These are phyloP conservation scores for Troides oblongomaculatus DNA, from an alignment of 2,888 invertebrate genomes.

Conservation along the genomic window DNA sequence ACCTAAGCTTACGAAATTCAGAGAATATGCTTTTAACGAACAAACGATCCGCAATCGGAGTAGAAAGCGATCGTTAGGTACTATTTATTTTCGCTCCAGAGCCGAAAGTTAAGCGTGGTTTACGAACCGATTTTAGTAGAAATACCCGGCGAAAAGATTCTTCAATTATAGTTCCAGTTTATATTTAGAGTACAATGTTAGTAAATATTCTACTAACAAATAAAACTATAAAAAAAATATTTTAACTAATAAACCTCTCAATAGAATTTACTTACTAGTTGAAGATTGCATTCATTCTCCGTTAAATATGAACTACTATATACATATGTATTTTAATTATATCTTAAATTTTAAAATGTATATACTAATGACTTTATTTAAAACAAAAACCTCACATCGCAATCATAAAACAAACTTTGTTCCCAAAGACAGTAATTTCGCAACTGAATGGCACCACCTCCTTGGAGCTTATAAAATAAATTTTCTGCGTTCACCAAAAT, in stretches of 20 bases:
- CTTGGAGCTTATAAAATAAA: constrained; percentile 27
- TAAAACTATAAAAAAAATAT: too few relatives aligned
- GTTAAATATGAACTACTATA: neutral
- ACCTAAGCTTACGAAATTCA: constrained; percentile 14
- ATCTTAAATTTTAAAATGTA: neutral
- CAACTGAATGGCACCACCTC: constrained; percentile 19
- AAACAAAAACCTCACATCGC: constrained; percentile 7
- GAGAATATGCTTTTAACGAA: constrained; percentile 12
- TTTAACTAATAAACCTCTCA: too few relatives aligned
- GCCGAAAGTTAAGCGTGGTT: constrained; percentile 15
- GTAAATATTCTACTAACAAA: too few relatives aligned
- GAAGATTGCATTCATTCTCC: too few relatives aligned
- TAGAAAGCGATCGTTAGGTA: constrained; percentile 19
- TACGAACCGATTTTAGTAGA: constrained; percentile 8
- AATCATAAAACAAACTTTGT: constrained; percentile 22
- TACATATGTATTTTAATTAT: too few relatives aligned
- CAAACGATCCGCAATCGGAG: constrained; percentile 22
- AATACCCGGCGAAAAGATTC: constrained; percentile 5
- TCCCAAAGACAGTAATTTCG: constrained; percentile 25
- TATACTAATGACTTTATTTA: constrained; percentile 1
- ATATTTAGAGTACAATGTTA: neutral
- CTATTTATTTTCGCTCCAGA: constrained; percentile 19
- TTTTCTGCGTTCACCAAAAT: constrained; percentile 27
- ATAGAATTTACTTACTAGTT: too few relatives aligned
- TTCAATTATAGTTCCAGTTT: constrained; percentile 3